Evolutionary conservation across 2,888 invertebrate species (phyloP), one percentile per base, ranked within the genome.

Genomic region (Lydus trimaculatus): DNA sequence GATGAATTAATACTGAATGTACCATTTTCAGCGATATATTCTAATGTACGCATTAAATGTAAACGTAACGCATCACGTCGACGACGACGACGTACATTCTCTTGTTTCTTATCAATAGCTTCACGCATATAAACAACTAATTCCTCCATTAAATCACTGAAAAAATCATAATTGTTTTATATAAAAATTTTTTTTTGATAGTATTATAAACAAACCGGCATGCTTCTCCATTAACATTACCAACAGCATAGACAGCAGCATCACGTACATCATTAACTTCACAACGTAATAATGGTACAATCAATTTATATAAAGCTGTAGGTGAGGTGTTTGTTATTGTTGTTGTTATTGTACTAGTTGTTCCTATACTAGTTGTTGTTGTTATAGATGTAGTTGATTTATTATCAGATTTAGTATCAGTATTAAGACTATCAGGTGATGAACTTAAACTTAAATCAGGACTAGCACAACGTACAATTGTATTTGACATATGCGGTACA

Each of bases 41-140:
- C 95, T 76, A 99, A 88, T 75, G 99, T 93, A 79, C 94, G 91
- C 70, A 97, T 95, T 73, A 99, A 88, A 80, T 98, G 96, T 56
- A 99, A 88, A 58, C 99, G 89, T 62, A 99, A 86, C 13, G 97
- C 94, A 84, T 99, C 99, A 65, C 98, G 90, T 48, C 98, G 89
- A 65, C 97, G 88, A 52, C 98, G 88, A 52, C 99, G 88, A 65
- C 98, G 89, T 89, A 98, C 94, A 83, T 98, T 99, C 84, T 99
- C 99, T 85, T 98, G 98, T 83, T 98, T 99, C 61, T 96, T 90
- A 84, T 99, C 99, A 23, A 97, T 94, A 0, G 98, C 97, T 84
- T 99, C 99, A 20, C 98, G 91, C 68, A 99, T 91, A 74, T 96
- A 92, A 0, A 94, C 91, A 8, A 95, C 91, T 65, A 99, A 85